phyloP scores from a whole-genome alignment of 2,113 vertebrate species.

The Eretmochelys imbricata region DNA sequence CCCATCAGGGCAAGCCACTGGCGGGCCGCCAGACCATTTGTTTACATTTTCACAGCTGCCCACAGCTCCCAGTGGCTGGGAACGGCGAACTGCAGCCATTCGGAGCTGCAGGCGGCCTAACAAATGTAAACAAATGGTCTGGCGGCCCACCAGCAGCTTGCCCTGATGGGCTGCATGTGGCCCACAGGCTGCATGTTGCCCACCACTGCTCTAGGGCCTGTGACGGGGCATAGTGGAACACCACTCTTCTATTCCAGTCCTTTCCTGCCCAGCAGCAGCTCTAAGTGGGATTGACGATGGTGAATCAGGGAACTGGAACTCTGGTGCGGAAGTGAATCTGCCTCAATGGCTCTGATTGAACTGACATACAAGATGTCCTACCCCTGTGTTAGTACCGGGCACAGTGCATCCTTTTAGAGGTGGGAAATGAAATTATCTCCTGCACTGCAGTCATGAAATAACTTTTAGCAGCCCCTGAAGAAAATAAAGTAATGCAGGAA shows the following conservation, averaged over 20 bases:
- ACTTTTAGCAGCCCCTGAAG: neutral
- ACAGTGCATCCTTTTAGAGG: conserved; percentile 1
- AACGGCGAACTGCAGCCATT: too few species aligned
- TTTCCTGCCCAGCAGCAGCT: neutral
- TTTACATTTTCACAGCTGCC: too few species aligned
- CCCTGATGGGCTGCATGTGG: too few species aligned
- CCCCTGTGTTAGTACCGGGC: neutral
- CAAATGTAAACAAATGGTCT: too few species aligned
- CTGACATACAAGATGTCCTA: neutral
- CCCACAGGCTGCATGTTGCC: too few species aligned
- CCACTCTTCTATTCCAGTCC: neutral
- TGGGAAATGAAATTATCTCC: conserved; percentile 20
- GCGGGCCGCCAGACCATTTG: too few species aligned
- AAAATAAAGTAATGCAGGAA: neutral
- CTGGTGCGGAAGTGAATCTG: neutral
- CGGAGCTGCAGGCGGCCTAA: too few species aligned
- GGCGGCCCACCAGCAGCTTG: too few species aligned
- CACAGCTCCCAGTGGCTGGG: too few species aligned
- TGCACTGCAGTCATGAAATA: neutral
- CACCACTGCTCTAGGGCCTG: too few species aligned
- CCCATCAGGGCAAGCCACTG: too few species aligned
- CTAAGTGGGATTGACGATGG: accelerated
- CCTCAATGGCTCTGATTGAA: neutral
- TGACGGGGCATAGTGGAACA: neutral
- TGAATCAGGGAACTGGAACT: neutral